Evolutionary conservation across 1,140 invertebrate species (phyloP), one percentile per base, ranked within the genome.

Genomic region (Parasteatoda tepidariorum): DNA sequence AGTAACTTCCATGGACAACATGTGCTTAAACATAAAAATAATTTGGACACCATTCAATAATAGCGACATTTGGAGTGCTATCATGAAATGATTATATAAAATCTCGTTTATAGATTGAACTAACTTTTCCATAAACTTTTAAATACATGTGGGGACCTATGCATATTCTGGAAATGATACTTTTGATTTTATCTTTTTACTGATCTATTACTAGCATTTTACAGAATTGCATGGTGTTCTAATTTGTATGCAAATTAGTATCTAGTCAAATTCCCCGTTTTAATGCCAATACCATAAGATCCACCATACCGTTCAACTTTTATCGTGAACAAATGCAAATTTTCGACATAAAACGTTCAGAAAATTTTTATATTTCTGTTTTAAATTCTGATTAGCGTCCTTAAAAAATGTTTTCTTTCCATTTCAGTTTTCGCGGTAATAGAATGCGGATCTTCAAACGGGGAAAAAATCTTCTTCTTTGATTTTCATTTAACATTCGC

Each of bases 331-430:
- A 48, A 68, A 79, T 79, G 76, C 64, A 79, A 79, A 79, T 79
- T 79, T 68, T 34, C 41, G 76, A 68, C 76, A 79, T 79, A 79
- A 79, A 68, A 79, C 64, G 62, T 48, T 57, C 28, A 68, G 75
- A 67, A 79, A 67, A 79, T 68, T 79, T 79, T 68, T 79, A 79
- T 68, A 79, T 67, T 79, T 57, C 76, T 79, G 64, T 68, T 79
- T 79, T 79, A 79, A 79, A 79, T 79, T 68, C 76, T 79, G 76
- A 79, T 79, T 79, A 79, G 62, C 64, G 66, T 78, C 74, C 74
- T 66, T 64, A 41, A 41, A 78, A 78, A 78, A 78, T 78, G 66
- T 78, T 78, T 78, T 78, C 74, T 79, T 79, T 79, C 64, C 64
- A 61, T 31, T 79, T 57, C 76, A 79, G 62, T 68, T 79, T 68